These are phyloP conservation scores for Cydia splendana DNA, from an alignment of 1,140 invertebrate genomes.

Conservation along the genomic window DNA sequence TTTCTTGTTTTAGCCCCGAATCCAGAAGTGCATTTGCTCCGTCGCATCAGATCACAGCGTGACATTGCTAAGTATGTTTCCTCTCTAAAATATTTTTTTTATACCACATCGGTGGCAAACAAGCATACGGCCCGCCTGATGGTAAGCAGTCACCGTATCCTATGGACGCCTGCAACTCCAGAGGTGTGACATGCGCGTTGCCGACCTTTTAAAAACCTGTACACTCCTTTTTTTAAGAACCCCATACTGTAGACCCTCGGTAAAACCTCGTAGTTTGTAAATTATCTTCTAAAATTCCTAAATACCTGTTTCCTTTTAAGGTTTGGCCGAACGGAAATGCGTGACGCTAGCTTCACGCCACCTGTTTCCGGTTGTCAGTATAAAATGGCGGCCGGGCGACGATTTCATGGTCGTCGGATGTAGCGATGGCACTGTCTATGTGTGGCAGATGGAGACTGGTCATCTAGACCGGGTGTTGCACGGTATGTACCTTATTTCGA, in stretches of 20 bases:
- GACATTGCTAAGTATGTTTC: constrained; percentile 88
- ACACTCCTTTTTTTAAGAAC: too few relatives aligned
- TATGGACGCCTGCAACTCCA: too few relatives aligned
- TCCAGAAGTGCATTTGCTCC: constrained; percentile 97
- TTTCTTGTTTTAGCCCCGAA: constrained; percentile 85
- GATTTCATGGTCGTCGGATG: constrained; percentile 99
- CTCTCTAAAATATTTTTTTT: too few relatives aligned
- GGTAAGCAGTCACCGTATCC: too few relatives aligned
- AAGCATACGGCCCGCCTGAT: too few relatives aligned
- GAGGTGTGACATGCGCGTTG: too few relatives aligned
- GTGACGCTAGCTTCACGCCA: constrained; percentile 97
- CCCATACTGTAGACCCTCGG: too few relatives aligned
- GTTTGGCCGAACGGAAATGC: constrained; percentile 95
- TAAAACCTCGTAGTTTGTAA: too few relatives aligned
- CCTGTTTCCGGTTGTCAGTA: constrained; percentile 96
- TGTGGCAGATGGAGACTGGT: constrained; percentile 99
- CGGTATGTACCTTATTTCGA: constrained; percentile 73
- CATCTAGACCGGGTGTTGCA: constrained; percentile 97
- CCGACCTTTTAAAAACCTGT: too few relatives aligned
- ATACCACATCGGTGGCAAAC: too few relatives aligned
- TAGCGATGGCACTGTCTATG: constrained; percentile 77
- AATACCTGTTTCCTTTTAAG: constrained; percentile 42
- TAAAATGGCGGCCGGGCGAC: constrained; percentile 98
- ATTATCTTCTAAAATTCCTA: too few relatives aligned
- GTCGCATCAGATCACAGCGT: constrained; percentile 99